phyloP scores from a whole-genome alignment of 2,888 invertebrate species.

The Tetragonula carbonaria region DNA sequence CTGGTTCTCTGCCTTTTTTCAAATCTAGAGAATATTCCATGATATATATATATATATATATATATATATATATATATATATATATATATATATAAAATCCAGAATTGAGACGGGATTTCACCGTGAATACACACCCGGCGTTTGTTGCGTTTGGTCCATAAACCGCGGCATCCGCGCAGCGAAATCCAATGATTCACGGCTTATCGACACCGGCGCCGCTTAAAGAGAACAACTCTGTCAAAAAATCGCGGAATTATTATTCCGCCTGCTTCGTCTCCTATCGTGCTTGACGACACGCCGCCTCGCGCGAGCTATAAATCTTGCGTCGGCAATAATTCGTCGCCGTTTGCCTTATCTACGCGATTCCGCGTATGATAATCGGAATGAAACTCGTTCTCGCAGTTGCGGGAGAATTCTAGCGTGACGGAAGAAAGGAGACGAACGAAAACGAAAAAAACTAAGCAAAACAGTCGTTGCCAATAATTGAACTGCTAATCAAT shows the following conservation, averaged over 20 bases:
- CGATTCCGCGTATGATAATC: neutral
- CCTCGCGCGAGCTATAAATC: neutral
- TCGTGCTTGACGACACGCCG: neutral
- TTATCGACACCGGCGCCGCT: neutral
- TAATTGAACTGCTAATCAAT: conserved; percentile 82
- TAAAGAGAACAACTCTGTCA: neutral
- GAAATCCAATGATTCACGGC: neutral
- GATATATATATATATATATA: no score
- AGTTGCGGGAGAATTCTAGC: no score
- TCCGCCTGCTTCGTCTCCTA: neutral
- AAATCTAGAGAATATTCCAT: neutral
- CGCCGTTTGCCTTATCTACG: neutral
- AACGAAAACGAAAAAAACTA: conserved; percentile 46
- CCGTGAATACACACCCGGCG: neutral
- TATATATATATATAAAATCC: no score
- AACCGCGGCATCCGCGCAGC: neutral
- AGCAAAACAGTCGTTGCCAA: conserved; percentile 60
- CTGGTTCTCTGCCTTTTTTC: no score
- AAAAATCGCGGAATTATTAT: neutral
- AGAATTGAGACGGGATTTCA: neutral
- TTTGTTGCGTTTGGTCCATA: neutral
- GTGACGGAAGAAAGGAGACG: conserved; percentile 2
- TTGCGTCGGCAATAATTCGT: neutral
- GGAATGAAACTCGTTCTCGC: neutral
- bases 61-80: no score